Percentiles rank a stretch among this genome's conserved stretches.
Conservation (phyloP, 2,888 invertebrate genomes). For the Drosophila macrospina region DNA sequence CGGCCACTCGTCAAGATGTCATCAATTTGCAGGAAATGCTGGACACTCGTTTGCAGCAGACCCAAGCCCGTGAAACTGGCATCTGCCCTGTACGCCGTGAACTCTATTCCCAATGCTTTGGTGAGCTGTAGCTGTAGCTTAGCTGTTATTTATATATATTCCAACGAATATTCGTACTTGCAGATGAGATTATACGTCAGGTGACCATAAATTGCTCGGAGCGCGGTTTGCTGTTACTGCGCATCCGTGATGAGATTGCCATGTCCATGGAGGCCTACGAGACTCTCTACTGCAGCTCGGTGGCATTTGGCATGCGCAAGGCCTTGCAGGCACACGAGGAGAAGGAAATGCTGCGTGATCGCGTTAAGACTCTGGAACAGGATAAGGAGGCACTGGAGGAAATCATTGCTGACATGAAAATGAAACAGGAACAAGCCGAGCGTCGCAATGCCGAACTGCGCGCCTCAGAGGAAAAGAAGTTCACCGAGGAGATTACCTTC, state of each 20-base stretch:
- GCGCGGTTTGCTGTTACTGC: slow-evolving; percentile 94
- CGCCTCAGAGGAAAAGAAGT: slow-evolving; percentile 95
- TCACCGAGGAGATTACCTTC: slow-evolving; percentile 95
- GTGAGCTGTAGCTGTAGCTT: slow-evolving; percentile 43
- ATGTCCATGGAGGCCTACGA: slow-evolving; percentile 99
- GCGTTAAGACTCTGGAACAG: slow-evolving; percentile 89
- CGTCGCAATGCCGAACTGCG: slow-evolving; percentile 92
- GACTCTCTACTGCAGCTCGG: slow-evolving; percentile 97
- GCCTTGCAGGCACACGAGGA: slow-evolving; percentile 92
- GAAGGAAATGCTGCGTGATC: slow-evolving; percentile 92
- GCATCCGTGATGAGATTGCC: slow-evolving; percentile 97
- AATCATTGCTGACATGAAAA: slow-evolving; percentile 87
- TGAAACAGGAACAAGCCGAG: slow-evolving; percentile 93
- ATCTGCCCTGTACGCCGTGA: slow-evolving; percentile 97
- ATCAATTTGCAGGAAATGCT: slow-evolving; percentile 98
- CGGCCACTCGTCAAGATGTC: slow-evolving; percentile 97
- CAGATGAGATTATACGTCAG: slow-evolving; percentile 95
- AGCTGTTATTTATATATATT: neutral
- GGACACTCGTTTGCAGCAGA: slow-evolving; percentile 94
- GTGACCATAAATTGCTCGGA: slow-evolving; percentile 99
- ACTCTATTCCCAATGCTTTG: slow-evolving; percentile 98
- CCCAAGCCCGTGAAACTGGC: slow-evolving; percentile 98
- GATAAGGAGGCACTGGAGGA: slow-evolving; percentile 85
- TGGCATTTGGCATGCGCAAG: slow-evolving; percentile 99
- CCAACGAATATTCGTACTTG: neutral